phyloP scores from a whole-genome alignment of 2,888 invertebrate genomes.

The Melikaiella ostensackeni region DNA sequence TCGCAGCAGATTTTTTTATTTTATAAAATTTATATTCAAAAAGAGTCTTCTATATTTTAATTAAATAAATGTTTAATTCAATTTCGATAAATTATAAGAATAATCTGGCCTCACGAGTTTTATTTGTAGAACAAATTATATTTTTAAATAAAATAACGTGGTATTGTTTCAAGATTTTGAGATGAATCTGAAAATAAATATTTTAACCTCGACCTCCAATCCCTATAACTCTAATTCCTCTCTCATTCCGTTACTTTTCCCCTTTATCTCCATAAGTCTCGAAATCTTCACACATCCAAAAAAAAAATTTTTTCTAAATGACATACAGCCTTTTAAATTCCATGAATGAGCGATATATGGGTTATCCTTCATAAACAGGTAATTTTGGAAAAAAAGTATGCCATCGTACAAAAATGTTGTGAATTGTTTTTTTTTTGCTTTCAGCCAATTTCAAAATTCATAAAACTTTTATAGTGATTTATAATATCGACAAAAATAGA shows the following conservation, averaged over 20 bases:
- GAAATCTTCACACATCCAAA: not conserved
- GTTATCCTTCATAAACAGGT: no score
- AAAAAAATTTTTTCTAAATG: not conserved
- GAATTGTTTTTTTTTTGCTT: no score
- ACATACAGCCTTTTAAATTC: not conserved
- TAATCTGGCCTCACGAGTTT: not conserved
- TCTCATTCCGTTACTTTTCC: not conserved
- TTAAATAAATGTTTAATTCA: no score
- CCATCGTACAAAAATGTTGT: no score
- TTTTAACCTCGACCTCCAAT: slow-evolving; percentile 2
- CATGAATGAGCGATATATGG: not conserved
- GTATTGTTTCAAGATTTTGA: not conserved
- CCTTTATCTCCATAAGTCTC: not conserved
- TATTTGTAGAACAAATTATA: not conserved
- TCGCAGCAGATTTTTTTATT: no score
- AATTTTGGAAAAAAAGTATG: no score
- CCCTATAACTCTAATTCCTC: not conserved
- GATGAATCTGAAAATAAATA: not conserved
- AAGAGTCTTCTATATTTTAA: no score
- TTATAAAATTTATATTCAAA: no score
- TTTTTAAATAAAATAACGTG: not conserved
- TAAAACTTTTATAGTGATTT: no score
- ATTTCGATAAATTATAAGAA: no score
- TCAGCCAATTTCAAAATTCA: no score
- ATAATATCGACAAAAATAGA: no score